Conservation (phyloP, 1,140 invertebrate genomes). For the Bathynomus jamesi region DNA sequence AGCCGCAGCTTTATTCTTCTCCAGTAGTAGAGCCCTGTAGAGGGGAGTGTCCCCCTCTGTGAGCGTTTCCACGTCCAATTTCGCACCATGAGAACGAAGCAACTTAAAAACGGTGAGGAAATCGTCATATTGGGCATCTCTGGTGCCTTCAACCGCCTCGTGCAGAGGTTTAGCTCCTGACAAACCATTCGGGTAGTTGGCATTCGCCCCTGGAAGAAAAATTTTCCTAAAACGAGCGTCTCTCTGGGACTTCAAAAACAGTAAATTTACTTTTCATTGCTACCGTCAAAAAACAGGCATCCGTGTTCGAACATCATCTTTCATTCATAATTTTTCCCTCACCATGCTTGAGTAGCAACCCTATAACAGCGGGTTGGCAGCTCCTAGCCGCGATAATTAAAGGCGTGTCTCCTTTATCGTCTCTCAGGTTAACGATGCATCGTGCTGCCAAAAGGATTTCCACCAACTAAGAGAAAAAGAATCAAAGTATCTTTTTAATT, state of each 20-base stretch:
- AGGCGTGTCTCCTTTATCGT: slow-evolving; percentile 52
- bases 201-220: slow-evolving; percentile 47
- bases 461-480: slow-evolving; percentile 43
- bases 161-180: slow-evolving; percentile 52
- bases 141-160: slow-evolving; percentile 45
- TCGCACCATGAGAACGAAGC: slow-evolving; percentile 45
- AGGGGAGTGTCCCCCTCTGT: slow-evolving; percentile 49
- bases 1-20: slow-evolving; percentile 44
- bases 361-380: slow-evolving; percentile 48
- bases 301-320: too few species aligned
- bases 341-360: slow-evolving; percentile 49
- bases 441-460: slow-evolving; percentile 47
- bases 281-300: too few species aligned
- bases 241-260: too few species aligned
- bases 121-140: slow-evolving; percentile 39
- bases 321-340: too few species aligned
- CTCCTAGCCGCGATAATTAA: slow-evolving; percentile 54
- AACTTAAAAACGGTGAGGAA: slow-evolving; percentile 46
- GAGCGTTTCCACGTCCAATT: slow-evolving; percentile 44
- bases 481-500: neutral
- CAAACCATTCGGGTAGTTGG: slow-evolving; percentile 51
- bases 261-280: too few species aligned
- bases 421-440: slow-evolving; percentile 48
- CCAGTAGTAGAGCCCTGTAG: slow-evolving; percentile 45
- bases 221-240: neutral